These are phyloP conservation scores for Peromyscus maniculatus DNA, from an alignment of 2,113 vertebrate species.

Conservation along the genomic window DNA sequence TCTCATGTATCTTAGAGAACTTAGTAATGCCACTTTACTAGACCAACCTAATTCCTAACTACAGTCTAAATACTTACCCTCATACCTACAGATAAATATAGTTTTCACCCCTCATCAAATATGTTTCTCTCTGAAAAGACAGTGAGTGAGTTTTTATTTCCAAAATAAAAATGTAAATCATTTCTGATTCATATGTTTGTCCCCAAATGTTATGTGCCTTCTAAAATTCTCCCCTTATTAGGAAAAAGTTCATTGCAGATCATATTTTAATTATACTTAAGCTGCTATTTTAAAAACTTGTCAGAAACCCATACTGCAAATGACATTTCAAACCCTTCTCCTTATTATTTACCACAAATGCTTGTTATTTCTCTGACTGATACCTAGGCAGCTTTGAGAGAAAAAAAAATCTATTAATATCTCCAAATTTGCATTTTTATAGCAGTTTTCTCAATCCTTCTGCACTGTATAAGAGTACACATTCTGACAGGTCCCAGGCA, in stretches of 20 bases:
- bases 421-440: conserved; percentile 67
- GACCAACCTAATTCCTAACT: neutral
- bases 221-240: conserved; percentile 22
- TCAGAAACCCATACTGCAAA: neutral
- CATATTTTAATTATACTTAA: neutral
- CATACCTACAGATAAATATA: too few relatives aligned
- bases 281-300: neutral
- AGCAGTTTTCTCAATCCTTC: conserved; percentile 70
- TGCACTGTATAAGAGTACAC: conserved; percentile 3
- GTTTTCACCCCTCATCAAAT: neutral
- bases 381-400: conserved; percentile 59
- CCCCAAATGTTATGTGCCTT: neutral
- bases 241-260: neutral
- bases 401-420: conserved; percentile 51
- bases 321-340: neutral
- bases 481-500: conserved; percentile 46
- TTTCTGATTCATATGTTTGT: neutral
- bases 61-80: neutral
- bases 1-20: neutral
- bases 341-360: neutral
- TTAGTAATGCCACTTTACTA: neutral
- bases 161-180: neutral
- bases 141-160: neutral
- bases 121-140: neutral
- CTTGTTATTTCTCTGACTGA: conserved; percentile 65